phyloP scores from a whole-genome alignment of 1,140 invertebrate genomes.

The Latrodectus geometricus region DNA sequence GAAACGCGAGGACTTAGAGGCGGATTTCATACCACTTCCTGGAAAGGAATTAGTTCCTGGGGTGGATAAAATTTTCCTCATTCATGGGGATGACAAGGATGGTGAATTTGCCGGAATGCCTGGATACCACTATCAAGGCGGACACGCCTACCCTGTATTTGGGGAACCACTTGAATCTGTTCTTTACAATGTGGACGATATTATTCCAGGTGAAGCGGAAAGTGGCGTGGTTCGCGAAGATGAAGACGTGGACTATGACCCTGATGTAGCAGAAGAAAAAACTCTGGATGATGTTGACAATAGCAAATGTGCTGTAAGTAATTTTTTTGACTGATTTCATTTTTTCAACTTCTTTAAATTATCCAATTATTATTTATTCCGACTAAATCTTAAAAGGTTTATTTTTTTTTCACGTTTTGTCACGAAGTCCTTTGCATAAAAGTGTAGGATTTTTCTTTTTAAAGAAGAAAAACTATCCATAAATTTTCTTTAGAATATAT shows the following conservation, averaged over 20 bases:
- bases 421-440: no score
- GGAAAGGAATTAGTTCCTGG: constrained; percentile 41
- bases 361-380: no score
- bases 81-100: constrained; percentile 29
- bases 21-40: constrained; percentile 52
- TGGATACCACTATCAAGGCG: constrained; percentile 38
- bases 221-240: constrained; percentile 11
- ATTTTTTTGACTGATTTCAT: no score
- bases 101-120: constrained; percentile 10
- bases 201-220: constrained; percentile 26
- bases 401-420: no score
- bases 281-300: constrained; percentile 23
- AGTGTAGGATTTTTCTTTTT: no score
- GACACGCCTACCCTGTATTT: constrained; percentile 40
- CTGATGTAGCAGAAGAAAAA: constrained; percentile 45
- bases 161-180: constrained; percentile 46
- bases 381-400: no score
- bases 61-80: constrained; percentile 44
- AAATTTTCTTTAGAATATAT: no score
- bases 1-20: constrained; percentile 46
- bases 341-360: no score
- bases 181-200: constrained; percentile 34
- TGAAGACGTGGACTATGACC: constrained; percentile 10
- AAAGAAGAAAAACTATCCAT: no score
- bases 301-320: constrained; percentile 38